Evolutionary conservation across 2,888 invertebrate genomes (phyloP), one percentile per base, ranked within the genome.

Genomic region (Hyposoter didymator): DNA sequence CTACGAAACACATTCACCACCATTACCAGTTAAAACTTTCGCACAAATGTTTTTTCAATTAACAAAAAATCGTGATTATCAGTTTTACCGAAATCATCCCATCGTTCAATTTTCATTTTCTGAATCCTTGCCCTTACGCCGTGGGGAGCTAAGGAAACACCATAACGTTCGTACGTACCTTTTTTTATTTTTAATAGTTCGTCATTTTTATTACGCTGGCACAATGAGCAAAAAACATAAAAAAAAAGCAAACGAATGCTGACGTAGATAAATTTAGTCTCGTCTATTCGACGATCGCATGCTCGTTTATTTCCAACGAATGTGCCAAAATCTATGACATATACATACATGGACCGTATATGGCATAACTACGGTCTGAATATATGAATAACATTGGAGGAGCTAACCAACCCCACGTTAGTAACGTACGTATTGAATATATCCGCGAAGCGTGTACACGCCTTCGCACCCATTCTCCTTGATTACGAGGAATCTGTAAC

Each of bases 361-460:
- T 69, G 22, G 52, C 55, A 70, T 73, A 86, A 74, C 83, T 78
- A 81, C 75, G 88, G 89, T 87, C 90, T 90, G 93, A 92, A 93
- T 93, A 93, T 91, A 93, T 93, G 93, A 93, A 93, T 93, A 93
- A 92, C 90, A 93, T 93, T 93, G 91, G 88, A 87, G 89, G 92
- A 90, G 92, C 92, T 93, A 93, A 93, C 92, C 91, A 91, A 43
- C 47, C 72, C 90, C 89, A 87, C 89, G 88, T 64, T 45, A 55
- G 75, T 22, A 82, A 85, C 52, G 67, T 82, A 78, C 90, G 91
- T 92, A 93, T 93, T 92, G 92, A 93, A 92, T 92, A 90, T 92
- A 93, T 85, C 85, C 76, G 82, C 78, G 28, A 73, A 83, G 72
- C 82, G 59, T 91, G 90, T 39, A 8, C 89, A 89, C 89, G 88